Conservation (phyloP, 2,797 vertebrate species). For the Hozukius guyotensis region DNA sequence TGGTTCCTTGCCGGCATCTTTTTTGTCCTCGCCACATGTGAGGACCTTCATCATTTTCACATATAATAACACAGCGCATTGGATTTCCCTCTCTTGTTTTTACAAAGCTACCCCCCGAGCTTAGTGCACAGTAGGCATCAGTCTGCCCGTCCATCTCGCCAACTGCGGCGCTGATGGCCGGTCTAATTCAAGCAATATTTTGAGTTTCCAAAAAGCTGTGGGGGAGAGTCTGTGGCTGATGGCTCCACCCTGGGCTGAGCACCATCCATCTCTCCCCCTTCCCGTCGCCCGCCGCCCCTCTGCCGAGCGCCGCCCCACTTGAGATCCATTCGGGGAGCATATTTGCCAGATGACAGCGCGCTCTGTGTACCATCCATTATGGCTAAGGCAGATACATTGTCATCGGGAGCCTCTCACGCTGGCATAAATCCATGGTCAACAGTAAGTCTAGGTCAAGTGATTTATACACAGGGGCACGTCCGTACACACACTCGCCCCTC, state of each 20-base stretch:
- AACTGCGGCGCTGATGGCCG: constrained; percentile 49
- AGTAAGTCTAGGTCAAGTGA: constrained; percentile 82
- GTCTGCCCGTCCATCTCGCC: constrained; percentile 48
- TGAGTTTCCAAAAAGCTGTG: constrained; percentile 51
- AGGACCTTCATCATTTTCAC: constrained; percentile 63
- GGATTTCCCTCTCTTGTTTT: constrained; percentile 59
- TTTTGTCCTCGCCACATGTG: constrained; percentile 45
- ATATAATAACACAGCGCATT: constrained; percentile 63
- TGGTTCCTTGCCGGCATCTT: constrained; percentile 23
- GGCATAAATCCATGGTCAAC: constrained; percentile 74
- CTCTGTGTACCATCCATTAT: constrained; percentile 78
- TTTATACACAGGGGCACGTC: constrained; percentile 73
- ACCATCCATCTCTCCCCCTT: constrained; percentile 77
- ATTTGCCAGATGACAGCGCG: constrained; percentile 74
- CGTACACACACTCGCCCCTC: constrained; percentile 41
- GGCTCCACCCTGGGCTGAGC: constrained; percentile 77
- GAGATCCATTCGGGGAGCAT: constrained; percentile 73
- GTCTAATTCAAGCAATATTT: constrained; percentile 57
- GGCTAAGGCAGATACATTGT: constrained; percentile 70
- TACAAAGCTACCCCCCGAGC: constrained; percentile 32
- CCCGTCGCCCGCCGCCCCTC: constrained; percentile 47
- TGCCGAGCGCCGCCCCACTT: constrained; percentile 63
- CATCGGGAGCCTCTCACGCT: constrained; percentile 70
- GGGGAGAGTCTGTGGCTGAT: constrained; percentile 65
- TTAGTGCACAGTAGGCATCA: constrained; percentile 58